phyloP scores from a whole-genome alignment of 2,113 vertebrate species.

The Cryptomyrus ogoouensis region DNA sequence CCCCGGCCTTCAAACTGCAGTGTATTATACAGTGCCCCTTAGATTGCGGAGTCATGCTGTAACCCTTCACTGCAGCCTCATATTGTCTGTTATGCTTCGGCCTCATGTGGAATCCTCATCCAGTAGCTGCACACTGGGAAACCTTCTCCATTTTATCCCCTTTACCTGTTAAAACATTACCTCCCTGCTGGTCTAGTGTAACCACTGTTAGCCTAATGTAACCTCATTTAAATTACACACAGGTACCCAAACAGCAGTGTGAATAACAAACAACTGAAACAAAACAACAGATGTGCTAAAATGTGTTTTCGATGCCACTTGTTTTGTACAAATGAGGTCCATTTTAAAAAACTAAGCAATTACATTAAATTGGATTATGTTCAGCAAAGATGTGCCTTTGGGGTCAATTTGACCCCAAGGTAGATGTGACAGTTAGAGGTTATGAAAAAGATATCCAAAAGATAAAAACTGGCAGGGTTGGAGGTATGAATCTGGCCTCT shows the following conservation, averaged over 20 bases:
- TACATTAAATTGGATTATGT: background rate
- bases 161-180: background rate
- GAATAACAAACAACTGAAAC: background rate
- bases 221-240: background rate
- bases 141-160: background rate
- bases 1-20: background rate
- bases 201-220: background rate
- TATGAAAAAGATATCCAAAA: background rate
- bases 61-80: background rate
- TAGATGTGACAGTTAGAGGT: background rate
- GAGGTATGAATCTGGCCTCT: background rate
- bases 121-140: background rate
- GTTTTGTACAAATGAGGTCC: background rate
- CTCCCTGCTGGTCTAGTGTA: background rate
- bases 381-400: background rate
- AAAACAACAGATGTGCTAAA: background rate
- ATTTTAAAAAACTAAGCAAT: background rate
- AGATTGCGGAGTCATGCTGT: background rate
- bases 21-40: background rate
- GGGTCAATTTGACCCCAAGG: too few relatives aligned
- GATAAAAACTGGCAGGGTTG: background rate
- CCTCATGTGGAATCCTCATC: background rate
- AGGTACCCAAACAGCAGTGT: background rate
- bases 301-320: background rate
- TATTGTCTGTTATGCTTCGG: background rate